Conservation (phyloP, 1,140 invertebrate genomes). For the Halyomorpha halys region DNA sequence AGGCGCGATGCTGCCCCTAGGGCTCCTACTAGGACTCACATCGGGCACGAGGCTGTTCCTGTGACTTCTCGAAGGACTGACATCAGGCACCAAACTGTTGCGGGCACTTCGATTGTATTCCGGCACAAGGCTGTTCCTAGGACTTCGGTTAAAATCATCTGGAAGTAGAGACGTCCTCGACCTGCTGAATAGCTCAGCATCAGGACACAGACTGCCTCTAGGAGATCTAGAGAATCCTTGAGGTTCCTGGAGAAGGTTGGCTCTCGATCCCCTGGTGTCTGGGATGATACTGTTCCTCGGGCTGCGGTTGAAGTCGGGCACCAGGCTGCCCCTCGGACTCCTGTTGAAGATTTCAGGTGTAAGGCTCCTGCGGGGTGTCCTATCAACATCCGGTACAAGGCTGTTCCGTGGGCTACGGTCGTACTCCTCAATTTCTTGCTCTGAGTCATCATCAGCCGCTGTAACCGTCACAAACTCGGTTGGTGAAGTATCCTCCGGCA, state of each 20-base stretch:
- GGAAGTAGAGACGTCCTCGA: slow-evolving; percentile 50
- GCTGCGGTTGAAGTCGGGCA: slow-evolving; percentile 46
- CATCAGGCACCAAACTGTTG: slow-evolving; percentile 49
- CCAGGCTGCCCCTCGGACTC: slow-evolving; percentile 34
- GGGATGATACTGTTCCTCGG: slow-evolving; percentile 47
- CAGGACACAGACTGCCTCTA: slow-evolving; percentile 42
- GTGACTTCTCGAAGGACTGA: slow-evolving; percentile 40
- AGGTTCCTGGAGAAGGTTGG: slow-evolving; percentile 45
- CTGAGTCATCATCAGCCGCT: slow-evolving; percentile 27
- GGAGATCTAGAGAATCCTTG: slow-evolving; percentile 36
- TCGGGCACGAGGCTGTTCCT: slow-evolving; percentile 33
- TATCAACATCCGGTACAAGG: slow-evolving; percentile 38
- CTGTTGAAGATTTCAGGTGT: slow-evolving; percentile 45
- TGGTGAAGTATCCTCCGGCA: slow-evolving; percentile 34
- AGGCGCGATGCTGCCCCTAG: slow-evolving; percentile 36
- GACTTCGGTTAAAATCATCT: slow-evolving; percentile 42
- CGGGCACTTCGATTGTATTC: slow-evolving; percentile 43
- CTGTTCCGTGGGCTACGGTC: slow-evolving; percentile 34
- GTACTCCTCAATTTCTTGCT: slow-evolving; percentile 23
- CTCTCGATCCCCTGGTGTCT: slow-evolving; percentile 45
- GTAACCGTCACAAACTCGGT: slow-evolving; percentile 29
- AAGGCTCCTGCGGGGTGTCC: slow-evolving; percentile 50
- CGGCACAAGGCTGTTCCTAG: slow-evolving; percentile 38
- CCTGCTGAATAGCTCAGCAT: slow-evolving; percentile 37
- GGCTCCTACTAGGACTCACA: slow-evolving; percentile 40